These are phyloP conservation scores for Mesoligia furuncula DNA, from an alignment of 2,888 invertebrate species.

Conservation along the genomic window DNA sequence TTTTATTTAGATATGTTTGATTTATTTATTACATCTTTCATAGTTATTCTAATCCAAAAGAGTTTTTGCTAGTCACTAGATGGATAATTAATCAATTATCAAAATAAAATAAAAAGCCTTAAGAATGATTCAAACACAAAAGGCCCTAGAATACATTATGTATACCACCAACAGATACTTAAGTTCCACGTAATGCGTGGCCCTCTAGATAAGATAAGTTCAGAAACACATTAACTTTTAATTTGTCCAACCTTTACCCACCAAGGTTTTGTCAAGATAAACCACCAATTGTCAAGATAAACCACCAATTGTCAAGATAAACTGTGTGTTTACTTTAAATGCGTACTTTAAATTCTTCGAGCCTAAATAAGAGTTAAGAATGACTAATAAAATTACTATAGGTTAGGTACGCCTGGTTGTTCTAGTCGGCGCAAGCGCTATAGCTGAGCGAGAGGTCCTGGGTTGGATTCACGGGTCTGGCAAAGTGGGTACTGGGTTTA, in stretches of 20 bases:
- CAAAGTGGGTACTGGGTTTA: not conserved
- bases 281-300: constrained; percentile 44
- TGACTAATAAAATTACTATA: not conserved
- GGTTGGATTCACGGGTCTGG: not conserved
- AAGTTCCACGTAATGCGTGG: constrained; percentile 7
- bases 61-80: not conserved
- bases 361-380: not conserved
- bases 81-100: not conserved
- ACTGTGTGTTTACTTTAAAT: constrained; percentile 15
- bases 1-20: too few species aligned
- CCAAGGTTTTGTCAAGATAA: constrained; percentile 48
- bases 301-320: constrained; percentile 45
- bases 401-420: not conserved
- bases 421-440: not conserved
- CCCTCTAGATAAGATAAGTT: constrained; percentile 52
- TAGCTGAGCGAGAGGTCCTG: too few species aligned
- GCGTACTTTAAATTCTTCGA: not conserved
- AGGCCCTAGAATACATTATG: not conserved
- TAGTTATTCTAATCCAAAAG: not conserved
- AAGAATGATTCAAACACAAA: constrained; percentile 3
- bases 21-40: not conserved
- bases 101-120: not conserved
- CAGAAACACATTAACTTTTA: constrained; percentile 32
- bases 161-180: constrained; percentile 21
- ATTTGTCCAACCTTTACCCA: constrained; percentile 23